Evolutionary conservation across 2,888 invertebrate species (phyloP), one percentile per base, ranked within the genome.

Genomic region (Callimorpha dominula): DNA sequence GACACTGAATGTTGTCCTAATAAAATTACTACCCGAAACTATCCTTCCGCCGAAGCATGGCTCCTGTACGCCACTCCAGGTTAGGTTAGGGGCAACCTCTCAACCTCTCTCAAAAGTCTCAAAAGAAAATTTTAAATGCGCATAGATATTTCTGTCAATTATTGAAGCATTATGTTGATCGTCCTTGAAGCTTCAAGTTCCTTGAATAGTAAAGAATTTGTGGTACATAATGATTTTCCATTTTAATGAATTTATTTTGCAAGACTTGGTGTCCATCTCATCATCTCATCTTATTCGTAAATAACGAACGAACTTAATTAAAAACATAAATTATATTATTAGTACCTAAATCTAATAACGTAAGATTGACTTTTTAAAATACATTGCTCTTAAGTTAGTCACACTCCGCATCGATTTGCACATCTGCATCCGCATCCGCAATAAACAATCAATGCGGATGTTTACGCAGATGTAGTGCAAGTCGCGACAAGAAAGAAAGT

Each of bases 161-260:
- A 17, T 60, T 52, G 46, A 54, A 63, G n/a, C 49, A 42, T 82
- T 89, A 81, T 78, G 78, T 85, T 86, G 76, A 73, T 89, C 89
- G 89, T 89, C 89, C 89, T 84, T 67, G 5, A 70, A 71, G 77
- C 78, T 80, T 81, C 78, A 81, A 86, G 88, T 89, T 89, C 88
- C 89, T 89, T 86, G 69, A 78, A 72, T 75, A 78, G 68, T 76
- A 67, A 77, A 79, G 64, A 74, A 74, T 78, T 73, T 72, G 64
- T 68, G 66, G 68, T 78, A 70, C 71, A 74, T 78, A 72, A 75
- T 77, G 63, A 72, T 77, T 75, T 78, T 54, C 70, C 71, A 12
- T 72, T 65, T 68, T 15, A 40, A 66, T 69, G 20, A 49, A 42
- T 60, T 64, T 74, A 54, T 72, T 75, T 71, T 68, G 43, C 17